phyloP scores from a whole-genome alignment of 2,888 invertebrate species.

The Cosmia pyralina region DNA sequence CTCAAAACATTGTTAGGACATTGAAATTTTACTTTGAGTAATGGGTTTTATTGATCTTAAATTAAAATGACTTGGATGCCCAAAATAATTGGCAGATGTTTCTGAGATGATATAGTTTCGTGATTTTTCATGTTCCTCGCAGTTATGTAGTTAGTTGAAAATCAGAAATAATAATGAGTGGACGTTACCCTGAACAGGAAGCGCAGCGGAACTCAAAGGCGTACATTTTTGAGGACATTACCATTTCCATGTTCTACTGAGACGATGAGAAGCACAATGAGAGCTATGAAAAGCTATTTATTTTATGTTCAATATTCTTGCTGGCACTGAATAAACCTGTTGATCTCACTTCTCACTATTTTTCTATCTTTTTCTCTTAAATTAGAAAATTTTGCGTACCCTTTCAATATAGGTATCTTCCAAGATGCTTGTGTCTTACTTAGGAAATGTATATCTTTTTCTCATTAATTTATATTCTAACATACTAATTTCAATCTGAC shows the following conservation, averaged over 20 bases:
- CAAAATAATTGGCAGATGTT: not conserved
- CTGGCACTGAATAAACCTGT: slow-evolving; percentile 49
- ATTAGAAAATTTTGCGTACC: not conserved
- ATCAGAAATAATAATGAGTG: slow-evolving; percentile 35
- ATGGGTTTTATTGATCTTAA: not conserved
- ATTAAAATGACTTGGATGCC: not conserved
- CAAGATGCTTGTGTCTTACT: not conserved
- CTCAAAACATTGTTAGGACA: slow-evolving; percentile 2
- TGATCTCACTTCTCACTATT: slow-evolving; percentile 40
- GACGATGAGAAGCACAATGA: slow-evolving; percentile 17
- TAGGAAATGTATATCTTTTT: not conserved
- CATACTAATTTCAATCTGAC: too few species aligned
- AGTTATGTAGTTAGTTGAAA: not conserved
- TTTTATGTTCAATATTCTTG: slow-evolving; percentile 28
- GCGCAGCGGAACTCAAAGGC: slow-evolving; percentile 70
- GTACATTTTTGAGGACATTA: slow-evolving; percentile 81
- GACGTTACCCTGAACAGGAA: slow-evolving; percentile 77
- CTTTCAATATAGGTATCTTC: not conserved
- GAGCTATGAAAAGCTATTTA: slow-evolving; percentile 37
- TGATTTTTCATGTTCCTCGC: not conserved
- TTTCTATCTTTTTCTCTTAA: slow-evolving; percentile 9
- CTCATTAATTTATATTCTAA: not conserved
- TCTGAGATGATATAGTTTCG: not conserved
- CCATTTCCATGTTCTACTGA: slow-evolving; percentile 77
- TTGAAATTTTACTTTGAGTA: not conserved